Percentiles rank a stretch among this genome's conserved stretches.
These are phyloP conservation scores for Erinaceus europaeus DNA, from an alignment of 2,113 vertebrate species.

Conservation along the genomic window DNA sequence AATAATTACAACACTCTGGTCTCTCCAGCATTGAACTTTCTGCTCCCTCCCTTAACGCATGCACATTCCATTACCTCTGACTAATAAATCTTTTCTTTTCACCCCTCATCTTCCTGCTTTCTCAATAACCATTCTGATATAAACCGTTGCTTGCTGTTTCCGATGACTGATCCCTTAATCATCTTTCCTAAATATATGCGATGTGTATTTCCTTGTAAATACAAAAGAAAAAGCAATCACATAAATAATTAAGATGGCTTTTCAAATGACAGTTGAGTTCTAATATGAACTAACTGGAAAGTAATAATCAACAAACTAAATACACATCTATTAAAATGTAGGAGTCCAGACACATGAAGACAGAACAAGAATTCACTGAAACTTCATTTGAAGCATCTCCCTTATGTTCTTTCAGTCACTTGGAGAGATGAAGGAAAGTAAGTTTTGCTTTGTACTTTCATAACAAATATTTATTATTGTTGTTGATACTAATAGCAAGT, in stretches of 20 bases:
- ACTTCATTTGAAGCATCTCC: background rate
- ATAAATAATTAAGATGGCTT: conserved; percentile 73
- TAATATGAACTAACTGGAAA: conserved; percentile 62
- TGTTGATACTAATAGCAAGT: background rate
- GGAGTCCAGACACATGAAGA: conserved; percentile 52
- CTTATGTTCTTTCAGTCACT: background rate
- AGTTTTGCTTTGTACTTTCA: background rate
- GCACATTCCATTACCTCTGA: conserved; percentile 43
- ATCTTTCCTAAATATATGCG: conserved; percentile 60
- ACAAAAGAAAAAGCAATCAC: conserved; percentile 71
- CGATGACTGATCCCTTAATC: conserved; percentile 68
- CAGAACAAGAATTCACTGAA: conserved; percentile 8
- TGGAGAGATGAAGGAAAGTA: background rate
- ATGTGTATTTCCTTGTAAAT: conserved; percentile 62
- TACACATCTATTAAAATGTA: conserved; percentile 55
- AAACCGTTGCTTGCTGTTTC: conserved; percentile 53
- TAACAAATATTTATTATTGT: conserved; percentile 2
- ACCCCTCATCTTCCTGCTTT: conserved; percentile 46
- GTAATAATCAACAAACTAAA: conserved; percentile 73
- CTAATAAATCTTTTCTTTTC: conserved; percentile 58
- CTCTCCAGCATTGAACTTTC: background rate
- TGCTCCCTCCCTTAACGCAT: background rate
- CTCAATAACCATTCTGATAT: conserved; percentile 58
- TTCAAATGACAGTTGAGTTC: conserved; percentile 67
- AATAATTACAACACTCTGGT: background rate